phyloP scores from a whole-genome alignment of 2,113 vertebrate species.

The Gasterosteus aculeatus region DNA sequence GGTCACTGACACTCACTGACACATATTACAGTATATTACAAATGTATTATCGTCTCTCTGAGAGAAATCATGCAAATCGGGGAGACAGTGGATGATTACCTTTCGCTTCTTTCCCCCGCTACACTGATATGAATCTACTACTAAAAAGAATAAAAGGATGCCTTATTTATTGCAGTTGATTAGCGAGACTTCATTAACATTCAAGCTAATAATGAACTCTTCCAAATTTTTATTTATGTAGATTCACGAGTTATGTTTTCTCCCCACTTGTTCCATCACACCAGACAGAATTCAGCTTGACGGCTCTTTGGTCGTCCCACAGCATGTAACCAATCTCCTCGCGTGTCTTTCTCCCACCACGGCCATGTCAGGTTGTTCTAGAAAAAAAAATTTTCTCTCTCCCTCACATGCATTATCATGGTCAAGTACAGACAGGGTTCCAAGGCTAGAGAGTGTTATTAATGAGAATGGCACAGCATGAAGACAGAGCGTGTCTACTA shows the following conservation, averaged over 20 bases:
- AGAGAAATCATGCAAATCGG: slow-evolving; percentile 58
- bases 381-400: slow-evolving; percentile 16
- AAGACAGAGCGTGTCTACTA: slow-evolving; percentile 5
- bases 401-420: slow-evolving; percentile 47
- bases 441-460: slow-evolving; percentile 12
- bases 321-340: slow-evolving; percentile 32
- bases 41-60: slow-evolving; percentile 58
- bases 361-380: neutral
- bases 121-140: slow-evolving; percentile 39
- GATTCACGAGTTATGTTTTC: slow-evolving; percentile 3
- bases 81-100: slow-evolving; percentile 24
- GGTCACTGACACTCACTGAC: slow-evolving; percentile 67
- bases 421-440: slow-evolving; percentile 35
- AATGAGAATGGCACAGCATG: slow-evolving; percentile 16
- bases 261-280: slow-evolving; percentile 28
- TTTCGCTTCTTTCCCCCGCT: neutral
- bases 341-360: slow-evolving; percentile 22
- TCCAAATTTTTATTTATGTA: neutral
- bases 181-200: slow-evolving; percentile 19
- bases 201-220: slow-evolving; percentile 18
- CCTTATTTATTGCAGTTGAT: slow-evolving; percentile 35
- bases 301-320: slow-evolving; percentile 19
- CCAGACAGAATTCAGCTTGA: slow-evolving; percentile 18
- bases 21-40: slow-evolving; percentile 70
- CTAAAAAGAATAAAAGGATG: slow-evolving; percentile 1